Evolutionary conservation across 2,888 invertebrate species (phyloP).

Genomic region (Corbicula japonica): DNA sequence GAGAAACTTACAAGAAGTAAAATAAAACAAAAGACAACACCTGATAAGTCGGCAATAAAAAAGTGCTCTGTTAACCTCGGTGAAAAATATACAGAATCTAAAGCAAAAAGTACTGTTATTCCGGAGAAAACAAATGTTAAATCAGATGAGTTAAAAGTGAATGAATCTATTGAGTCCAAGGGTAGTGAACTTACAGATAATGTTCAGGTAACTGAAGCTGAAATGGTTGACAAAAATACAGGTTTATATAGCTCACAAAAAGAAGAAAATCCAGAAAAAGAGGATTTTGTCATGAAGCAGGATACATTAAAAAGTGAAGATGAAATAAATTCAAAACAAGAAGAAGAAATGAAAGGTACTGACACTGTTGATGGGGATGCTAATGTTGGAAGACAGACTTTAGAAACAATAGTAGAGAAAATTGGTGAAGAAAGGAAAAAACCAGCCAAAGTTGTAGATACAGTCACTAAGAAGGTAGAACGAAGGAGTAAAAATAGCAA

Average conservation of each 20-base stretch:
- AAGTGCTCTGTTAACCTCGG: constrained; percentile 62
- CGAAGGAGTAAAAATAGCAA: too few species aligned
- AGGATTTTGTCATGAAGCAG: not conserved
- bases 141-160: constrained; percentile 1
- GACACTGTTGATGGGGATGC: not conserved
- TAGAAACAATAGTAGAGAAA: too few species aligned
- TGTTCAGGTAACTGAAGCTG: too few species aligned
- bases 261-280: not conserved
- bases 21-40: constrained; percentile 43
- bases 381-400: too few species aligned
- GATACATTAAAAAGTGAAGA: not conserved
- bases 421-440: too few species aligned
- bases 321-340: not conserved
- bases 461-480: too few species aligned
- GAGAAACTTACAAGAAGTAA: constrained; percentile 38
- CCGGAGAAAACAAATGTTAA: constrained; percentile 16
- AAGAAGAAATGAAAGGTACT: not conserved
- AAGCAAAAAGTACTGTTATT: constrained; percentile 29
- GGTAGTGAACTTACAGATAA: too few species aligned
- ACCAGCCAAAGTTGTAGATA: too few species aligned
- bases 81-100: constrained; percentile 47
- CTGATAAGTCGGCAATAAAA: constrained; percentile 56
- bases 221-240: too few species aligned
- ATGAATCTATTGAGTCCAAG: too few species aligned
- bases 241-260: too few species aligned